Evolutionary conservation across 1,140 invertebrate genomes (phyloP), one percentile per base, ranked within the genome.

Genomic region (Macrotrachela quadricornifera): DNA sequence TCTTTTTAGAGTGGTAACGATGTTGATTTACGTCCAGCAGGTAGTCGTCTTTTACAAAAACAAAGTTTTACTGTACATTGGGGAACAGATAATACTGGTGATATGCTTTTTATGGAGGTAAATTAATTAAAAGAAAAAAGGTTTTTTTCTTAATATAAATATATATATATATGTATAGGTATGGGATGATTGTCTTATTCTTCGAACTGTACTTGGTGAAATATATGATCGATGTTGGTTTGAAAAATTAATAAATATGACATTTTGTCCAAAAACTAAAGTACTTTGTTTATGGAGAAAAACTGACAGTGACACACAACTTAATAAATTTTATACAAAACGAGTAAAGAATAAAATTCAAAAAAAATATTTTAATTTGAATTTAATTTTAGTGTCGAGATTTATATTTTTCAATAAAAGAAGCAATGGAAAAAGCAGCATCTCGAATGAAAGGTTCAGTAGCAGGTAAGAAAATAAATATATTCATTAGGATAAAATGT

Each of bases 221-320:
- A 95, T 97, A 60, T 81, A 92, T 47, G 91, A 97, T 66, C 75
- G 67, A 37, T 97, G 91, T 90, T 99, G 91, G 90, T 99, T 88
- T 72, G 92, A 99, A 66, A 75, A 90, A 50, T 74, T 99, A 18
- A 88, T 99, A 12, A 99, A 99, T 65, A 96, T 99, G 87, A 96
- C 91, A 0, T 99, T 91, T 67, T 91, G 88, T 60, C 94, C 92
- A 0, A 96, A 95, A 72, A 96, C 69, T 1, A 84, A 86, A 70
- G 83, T 96, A 14, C 73, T 99, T 46, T 97, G 91, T 72, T 75
- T 97, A 44, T 97, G 91, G 87, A 59, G 71, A 42, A 67, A 71
- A 56, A 61, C 66, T 51, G 68, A 70, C 14, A 71, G 72, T 50
- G 68, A 73, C 56, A 72, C 73, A 0, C 82, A 95, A 63, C 76